These are phyloP conservation scores for Volucella inflata DNA, from an alignment of 2,888 invertebrate genomes.

Conservation along the genomic window DNA sequence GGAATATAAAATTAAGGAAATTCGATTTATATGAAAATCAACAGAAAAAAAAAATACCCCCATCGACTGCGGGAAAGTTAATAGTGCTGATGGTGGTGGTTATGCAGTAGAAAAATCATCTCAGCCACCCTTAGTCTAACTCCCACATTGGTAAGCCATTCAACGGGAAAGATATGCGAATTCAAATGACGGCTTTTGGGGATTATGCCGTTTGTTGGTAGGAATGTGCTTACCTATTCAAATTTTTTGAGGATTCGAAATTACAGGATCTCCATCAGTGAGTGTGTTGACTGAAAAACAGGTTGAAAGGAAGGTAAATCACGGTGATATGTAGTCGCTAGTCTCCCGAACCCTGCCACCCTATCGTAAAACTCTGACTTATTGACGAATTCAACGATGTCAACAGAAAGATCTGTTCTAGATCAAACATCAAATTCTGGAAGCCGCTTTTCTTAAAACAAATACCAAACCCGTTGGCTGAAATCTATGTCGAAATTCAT, in stretches of 20 bases:
- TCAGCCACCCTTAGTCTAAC: not conserved
- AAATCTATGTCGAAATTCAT: too few relatives aligned
- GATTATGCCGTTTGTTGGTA: conserved; percentile 36
- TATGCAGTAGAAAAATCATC: conserved; percentile 15
- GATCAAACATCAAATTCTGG: too few relatives aligned
- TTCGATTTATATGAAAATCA: conserved; percentile 79
- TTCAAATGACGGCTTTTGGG: conserved; percentile 31
- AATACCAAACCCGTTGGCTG: too few relatives aligned
- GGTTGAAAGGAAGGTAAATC: too few relatives aligned
- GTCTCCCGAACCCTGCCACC: too few relatives aligned
- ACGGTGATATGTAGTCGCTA: too few relatives aligned
- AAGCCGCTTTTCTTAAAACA: too few relatives aligned
- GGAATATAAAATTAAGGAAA: conserved; percentile 79
- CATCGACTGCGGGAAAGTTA: not conserved
- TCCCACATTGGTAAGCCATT: not conserved
- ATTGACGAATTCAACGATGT: too few relatives aligned
- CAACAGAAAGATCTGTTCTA: too few relatives aligned
- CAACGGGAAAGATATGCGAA: conserved; percentile 9
- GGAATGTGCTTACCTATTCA: too few relatives aligned
- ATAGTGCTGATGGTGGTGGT: not conserved
- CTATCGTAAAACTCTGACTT: too few relatives aligned
- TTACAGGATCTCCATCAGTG: conserved; percentile 4
- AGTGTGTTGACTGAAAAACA: not conserved
- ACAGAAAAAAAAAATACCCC: conserved; percentile 39
- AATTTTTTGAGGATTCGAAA: conserved; percentile 33